A percentile compares a stretch with the other conserved stretches of the same genome.
phyloP scores from a whole-genome alignment of 2,797 vertebrate species.

The Caiman crocodilus region DNA sequence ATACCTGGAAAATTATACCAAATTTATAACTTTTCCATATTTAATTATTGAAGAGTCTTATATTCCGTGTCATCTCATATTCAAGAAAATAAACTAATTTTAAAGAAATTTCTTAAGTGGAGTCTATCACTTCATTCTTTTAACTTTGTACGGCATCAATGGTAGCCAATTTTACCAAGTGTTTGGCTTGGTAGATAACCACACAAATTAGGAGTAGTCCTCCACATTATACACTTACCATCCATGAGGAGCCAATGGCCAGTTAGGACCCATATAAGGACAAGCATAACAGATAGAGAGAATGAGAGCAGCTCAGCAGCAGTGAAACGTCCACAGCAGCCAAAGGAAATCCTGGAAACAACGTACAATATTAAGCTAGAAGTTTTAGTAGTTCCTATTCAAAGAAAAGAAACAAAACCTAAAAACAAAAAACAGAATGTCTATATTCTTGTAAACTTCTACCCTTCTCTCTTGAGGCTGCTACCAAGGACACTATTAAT shows the following conservation, averaged over 20 bases:
- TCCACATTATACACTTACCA: conserved; percentile 81
- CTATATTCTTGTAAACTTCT: background rate
- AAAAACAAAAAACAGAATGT: background rate
- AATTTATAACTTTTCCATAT: too few relatives aligned
- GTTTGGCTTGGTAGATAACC: background rate
- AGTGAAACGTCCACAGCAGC: conserved; percentile 98
- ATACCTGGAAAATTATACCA: too few relatives aligned
- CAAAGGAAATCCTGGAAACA: conserved; percentile 94
- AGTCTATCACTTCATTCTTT: background rate
- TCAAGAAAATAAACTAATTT: background rate
- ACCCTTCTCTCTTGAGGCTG: background rate
- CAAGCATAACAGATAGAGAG: conserved; percentile 96
- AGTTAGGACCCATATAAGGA: conserved; percentile 99
- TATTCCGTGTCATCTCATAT: too few relatives aligned
- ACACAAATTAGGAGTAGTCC: background rate
- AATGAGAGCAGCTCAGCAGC: conserved; percentile 97
- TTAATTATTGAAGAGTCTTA: too few relatives aligned
- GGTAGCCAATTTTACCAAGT: background rate
- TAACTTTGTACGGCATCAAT: background rate
- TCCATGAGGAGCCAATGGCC: conserved; percentile 99
- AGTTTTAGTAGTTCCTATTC: conserved; percentile 1
- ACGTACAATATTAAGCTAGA: conserved; percentile 15
- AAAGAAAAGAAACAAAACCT: conserved; percentile 1
- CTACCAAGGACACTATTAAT: background rate
- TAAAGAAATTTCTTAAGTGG: background rate